These are phyloP conservation scores for Ginglymostoma cirratum DNA, from an alignment of 2,113 vertebrate genomes.

Conservation along the genomic window DNA sequence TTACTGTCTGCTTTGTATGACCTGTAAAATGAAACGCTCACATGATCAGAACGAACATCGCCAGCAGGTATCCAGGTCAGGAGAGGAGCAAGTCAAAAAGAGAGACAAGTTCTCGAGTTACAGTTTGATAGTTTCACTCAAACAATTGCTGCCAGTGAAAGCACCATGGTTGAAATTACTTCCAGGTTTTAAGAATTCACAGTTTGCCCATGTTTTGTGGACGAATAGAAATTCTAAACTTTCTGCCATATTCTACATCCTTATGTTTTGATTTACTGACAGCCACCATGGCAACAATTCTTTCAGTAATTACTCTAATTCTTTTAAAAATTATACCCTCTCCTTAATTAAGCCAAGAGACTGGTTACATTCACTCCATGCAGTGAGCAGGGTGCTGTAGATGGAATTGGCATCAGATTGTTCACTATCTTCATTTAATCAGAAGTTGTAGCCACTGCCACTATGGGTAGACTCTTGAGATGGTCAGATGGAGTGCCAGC, in stretches of 20 bases:
- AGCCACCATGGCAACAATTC: not conserved
- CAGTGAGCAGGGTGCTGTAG: not conserved
- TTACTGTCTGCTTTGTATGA: not conserved
- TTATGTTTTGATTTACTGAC: not conserved
- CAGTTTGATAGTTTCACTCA: not conserved
- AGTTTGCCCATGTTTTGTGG: not conserved
- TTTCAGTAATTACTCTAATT: slow-evolving; percentile 8
- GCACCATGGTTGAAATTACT: slow-evolving; percentile 5
- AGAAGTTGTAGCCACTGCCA: not conserved
- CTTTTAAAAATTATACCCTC: not conserved
- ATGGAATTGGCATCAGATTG: not conserved
- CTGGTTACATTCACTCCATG: not conserved
- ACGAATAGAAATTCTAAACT: not conserved
- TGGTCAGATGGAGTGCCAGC: not conserved
- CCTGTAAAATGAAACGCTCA: not conserved
- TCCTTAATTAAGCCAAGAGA: not conserved
- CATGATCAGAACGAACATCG: not conserved
- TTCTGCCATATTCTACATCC: not conserved
- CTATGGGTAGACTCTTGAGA: not conserved
- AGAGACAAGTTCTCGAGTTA: slow-evolving; percentile 8
- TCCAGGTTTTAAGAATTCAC: slow-evolving; percentile 21
- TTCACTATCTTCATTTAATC: not conserved
- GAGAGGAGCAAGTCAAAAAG: not conserved
- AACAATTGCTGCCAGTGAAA: not conserved
- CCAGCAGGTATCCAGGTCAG: slow-evolving; percentile 11